Evolutionary conservation across 2,113 vertebrate species (phyloP), one percentile per base, ranked within the genome.

Genomic region (Cochlearius cochlearius): DNA sequence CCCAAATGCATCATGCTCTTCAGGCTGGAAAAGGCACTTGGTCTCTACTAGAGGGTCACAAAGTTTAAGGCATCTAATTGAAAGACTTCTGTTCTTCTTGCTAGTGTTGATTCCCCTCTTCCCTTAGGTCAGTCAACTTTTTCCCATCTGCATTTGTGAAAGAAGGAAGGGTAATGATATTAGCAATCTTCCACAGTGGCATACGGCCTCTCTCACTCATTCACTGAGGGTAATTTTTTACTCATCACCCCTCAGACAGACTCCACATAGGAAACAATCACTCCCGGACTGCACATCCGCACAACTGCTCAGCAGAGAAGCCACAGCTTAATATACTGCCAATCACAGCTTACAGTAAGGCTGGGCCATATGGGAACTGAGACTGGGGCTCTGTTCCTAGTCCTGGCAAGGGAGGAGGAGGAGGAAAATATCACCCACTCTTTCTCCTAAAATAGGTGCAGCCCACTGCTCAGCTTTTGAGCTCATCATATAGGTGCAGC

Each of bases 381-480:
- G 84, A 60, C 3, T 71, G 47, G 50, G 60, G 60, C 80, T 89
- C 84, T 90, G 89, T 90, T 96, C 73, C 86, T 73, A 87, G 76
- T 68, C 76, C 81, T 68, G 53, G 84, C 80, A 93, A 95, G 58
- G 76, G 32, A 91, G 49, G 34, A 94, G 62, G 41, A 80, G 38
- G 66, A 92, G 39, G 72, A 73, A 87, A 92, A 78, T 25, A 82
- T 38, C 77, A 92, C 87, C 92, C 92, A 97, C 94, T 90, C 58
- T 62, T 60, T 53, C 62, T 91, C 73, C 73, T 66, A 91, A 89
- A 95, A 96, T 94, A 96, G 68, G 73, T 36, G 34, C 95, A 94
- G 68, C 68, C 58, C 62, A 94, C 78, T 85, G 60, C 64, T 84
- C 50, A 82, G 39, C 64, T 76, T 67, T 52, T 32, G 43, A 50